Conservation (phyloP, 2,113 vertebrate species). For the Pedionomus torquatus region DNA sequence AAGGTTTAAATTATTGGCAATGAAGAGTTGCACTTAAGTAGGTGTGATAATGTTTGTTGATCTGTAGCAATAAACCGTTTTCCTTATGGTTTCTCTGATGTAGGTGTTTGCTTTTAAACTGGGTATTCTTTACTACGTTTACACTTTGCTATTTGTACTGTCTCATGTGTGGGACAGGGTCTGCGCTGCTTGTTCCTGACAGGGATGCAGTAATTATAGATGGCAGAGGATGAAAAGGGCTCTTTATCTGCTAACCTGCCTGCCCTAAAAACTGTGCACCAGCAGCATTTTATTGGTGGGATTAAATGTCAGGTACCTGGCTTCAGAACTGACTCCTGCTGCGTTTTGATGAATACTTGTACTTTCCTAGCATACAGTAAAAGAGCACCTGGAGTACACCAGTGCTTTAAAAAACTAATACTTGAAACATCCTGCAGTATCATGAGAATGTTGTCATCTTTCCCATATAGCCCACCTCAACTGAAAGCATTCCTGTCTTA, state of each 20-base stretch:
- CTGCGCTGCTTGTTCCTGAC: neutral
- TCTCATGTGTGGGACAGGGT: neutral
- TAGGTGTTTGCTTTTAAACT: slow-evolving; percentile 24
- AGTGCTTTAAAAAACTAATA: neutral
- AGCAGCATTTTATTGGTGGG: neutral
- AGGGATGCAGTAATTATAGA: slow-evolving; percentile 18
- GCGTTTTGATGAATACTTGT: slow-evolving; percentile 36
- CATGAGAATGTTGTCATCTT: neutral
- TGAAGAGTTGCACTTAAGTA: neutral
- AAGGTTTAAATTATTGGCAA: neutral
- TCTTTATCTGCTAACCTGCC: neutral
- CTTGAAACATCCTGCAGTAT: neutral
- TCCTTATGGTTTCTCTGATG: neutral
- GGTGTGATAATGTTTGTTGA: neutral
- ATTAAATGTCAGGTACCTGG: slow-evolving; percentile 14
- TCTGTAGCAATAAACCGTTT: neutral
- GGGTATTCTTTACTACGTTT: neutral
- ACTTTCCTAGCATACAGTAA: neutral
- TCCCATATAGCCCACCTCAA: neutral
- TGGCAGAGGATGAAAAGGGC: neutral
- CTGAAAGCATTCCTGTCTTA: neutral
- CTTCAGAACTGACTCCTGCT: neutral
- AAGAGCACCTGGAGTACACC: neutral
- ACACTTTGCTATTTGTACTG: slow-evolving; percentile 4
- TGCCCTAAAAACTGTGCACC: neutral